These are phyloP conservation scores for Nasonia vitripennis DNA, from an alignment of 1,140 invertebrate species.

Conservation along the genomic window DNA sequence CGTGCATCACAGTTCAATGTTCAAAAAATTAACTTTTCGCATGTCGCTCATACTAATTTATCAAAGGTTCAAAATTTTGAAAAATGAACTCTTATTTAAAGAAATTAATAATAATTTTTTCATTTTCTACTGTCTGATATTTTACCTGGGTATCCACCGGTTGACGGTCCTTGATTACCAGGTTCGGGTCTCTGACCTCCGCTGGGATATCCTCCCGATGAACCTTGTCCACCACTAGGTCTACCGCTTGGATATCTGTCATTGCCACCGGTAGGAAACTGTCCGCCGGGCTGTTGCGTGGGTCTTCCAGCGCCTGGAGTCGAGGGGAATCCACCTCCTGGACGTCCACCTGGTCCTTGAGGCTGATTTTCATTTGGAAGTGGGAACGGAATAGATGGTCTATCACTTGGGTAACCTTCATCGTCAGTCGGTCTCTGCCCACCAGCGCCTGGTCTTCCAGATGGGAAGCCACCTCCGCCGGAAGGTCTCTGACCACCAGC, in stretches of 20 bases:
- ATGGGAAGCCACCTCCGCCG: neutral
- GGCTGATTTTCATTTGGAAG: slow-evolving; percentile 33
- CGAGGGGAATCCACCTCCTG: slow-evolving; percentile 20
- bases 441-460: slow-evolving; percentile 2
- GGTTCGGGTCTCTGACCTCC: slow-evolving; percentile 60
- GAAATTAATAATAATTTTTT: neutral
- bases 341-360: slow-evolving; percentile 17
- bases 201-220: slow-evolving; percentile 54
- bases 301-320: slow-evolving; percentile 39
- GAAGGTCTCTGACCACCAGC: slow-evolving; percentile 32
- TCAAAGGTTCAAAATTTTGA: neutral
- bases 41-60: neutral
- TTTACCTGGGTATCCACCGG: slow-evolving; percentile 55
- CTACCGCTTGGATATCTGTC: slow-evolving; percentile 46
- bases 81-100: neutral
- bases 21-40: neutral
- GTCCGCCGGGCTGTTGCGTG: slow-evolving; percentile 55
- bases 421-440: slow-evolving; percentile 28
- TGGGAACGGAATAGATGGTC: slow-evolving; percentile 48
- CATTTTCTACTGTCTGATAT: neutral
- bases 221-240: slow-evolving; percentile 42
- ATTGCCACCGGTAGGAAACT: slow-evolving; percentile 54
- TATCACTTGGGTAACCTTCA: slow-evolving; percentile 61
- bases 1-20: neutral
- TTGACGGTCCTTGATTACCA: slow-evolving; percentile 28